Conservation (phyloP, 2,888 invertebrate genomes). For the Spilarctia lutea region DNA sequence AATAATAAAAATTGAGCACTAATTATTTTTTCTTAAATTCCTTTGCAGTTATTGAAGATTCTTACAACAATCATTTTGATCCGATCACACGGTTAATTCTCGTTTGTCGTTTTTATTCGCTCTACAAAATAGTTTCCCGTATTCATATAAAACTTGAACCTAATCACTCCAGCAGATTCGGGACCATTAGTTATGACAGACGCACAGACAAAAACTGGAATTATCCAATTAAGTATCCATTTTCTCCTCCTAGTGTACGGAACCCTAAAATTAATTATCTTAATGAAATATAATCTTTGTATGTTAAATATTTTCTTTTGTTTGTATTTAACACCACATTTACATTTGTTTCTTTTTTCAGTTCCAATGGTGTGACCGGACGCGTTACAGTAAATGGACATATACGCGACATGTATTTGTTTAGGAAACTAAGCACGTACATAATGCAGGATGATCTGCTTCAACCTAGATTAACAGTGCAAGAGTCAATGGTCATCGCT, state of each 20-base stretch:
- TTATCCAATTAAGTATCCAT: background rate
- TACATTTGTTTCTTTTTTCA: conserved; percentile 50
- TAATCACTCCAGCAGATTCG: background rate
- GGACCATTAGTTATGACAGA: background rate
- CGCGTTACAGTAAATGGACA: conserved; percentile 89
- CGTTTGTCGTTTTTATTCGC: too few relatives aligned
- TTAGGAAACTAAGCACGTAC: conserved; percentile 92
- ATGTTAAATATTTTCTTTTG: background rate
- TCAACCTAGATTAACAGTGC: conserved; percentile 90
- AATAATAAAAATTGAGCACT: too few relatives aligned
- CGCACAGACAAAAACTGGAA: background rate
- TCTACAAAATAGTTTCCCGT: too few relatives aligned
- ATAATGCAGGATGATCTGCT: conserved; percentile 93
- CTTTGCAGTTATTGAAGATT: too few relatives aligned
- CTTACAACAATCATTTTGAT: too few relatives aligned
- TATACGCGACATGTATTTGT: conserved; percentile 88
- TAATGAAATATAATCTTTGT: background rate
- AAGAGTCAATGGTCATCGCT: conserved; percentile 91
- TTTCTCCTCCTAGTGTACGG: background rate
- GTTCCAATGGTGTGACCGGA: conserved; percentile 88
- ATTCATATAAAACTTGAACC: too few relatives aligned
- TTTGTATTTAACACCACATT: background rate
- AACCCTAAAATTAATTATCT: background rate
- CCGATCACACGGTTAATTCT: too few relatives aligned
- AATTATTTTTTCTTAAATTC: too few relatives aligned